Conservation (phyloP, 2,888 invertebrate genomes). For the Ectemnius cavifrons region DNA sequence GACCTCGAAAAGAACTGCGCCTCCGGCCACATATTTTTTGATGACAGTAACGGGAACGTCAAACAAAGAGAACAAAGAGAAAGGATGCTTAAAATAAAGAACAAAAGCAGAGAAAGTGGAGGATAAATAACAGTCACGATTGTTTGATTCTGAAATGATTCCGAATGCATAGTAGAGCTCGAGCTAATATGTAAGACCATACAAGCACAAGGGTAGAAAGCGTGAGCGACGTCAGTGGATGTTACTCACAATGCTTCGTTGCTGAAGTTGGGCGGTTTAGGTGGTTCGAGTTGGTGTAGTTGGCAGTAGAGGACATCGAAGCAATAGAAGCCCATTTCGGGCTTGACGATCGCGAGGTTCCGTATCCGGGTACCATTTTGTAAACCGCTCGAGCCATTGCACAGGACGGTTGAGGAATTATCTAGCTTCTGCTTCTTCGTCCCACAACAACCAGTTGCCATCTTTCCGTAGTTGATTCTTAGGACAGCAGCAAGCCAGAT, state of each 20-base stretch:
- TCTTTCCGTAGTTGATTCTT: constrained; percentile 36
- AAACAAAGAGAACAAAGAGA: constrained; percentile 12
- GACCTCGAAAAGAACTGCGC: too few relatives aligned
- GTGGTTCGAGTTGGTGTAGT: constrained; percentile 94
- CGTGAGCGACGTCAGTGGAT: constrained; percentile 34
- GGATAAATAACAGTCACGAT: constrained; percentile 10
- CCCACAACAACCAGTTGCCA: constrained; percentile 94
- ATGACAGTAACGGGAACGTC: too few relatives aligned
- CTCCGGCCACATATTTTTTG: too few relatives aligned
- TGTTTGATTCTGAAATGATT: too few relatives aligned
- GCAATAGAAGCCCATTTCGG: constrained; percentile 99
- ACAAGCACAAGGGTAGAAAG: not conserved
- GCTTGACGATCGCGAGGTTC: constrained; percentile 86
- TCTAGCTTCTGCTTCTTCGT: constrained; percentile 95
- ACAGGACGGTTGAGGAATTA: constrained; percentile 81
- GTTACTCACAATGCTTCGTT: constrained; percentile 95
- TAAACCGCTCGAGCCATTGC: constrained; percentile 81
- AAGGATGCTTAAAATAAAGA: constrained; percentile 21
- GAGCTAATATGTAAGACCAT: too few relatives aligned
- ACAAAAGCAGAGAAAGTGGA: constrained; percentile 22
- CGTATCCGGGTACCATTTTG: constrained; percentile 76
- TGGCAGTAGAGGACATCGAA: constrained; percentile 98
- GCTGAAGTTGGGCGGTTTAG: constrained; percentile 93
- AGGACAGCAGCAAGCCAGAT: constrained; percentile 35
- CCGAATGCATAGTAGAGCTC: too few relatives aligned